These are phyloP conservation scores for Drosophila punjabiensis DNA, from an alignment of 1,140 invertebrate species.

Conservation along the genomic window DNA sequence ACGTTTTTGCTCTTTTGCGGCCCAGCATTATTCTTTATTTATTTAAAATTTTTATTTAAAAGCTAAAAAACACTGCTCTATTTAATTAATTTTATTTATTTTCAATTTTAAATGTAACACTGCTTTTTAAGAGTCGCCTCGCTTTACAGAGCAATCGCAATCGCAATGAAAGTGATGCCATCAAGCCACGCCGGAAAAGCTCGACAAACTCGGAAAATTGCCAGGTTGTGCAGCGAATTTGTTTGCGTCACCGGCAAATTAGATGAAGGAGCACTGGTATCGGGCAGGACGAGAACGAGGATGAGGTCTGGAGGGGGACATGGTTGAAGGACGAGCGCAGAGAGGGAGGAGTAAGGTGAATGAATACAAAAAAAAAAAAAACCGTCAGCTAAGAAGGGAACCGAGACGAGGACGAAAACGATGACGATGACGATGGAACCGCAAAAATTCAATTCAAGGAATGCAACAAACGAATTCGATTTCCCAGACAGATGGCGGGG, in stretches of 20 bases:
- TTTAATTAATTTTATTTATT: no score
- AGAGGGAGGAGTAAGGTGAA: background rate
- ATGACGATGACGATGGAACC: conserved; percentile 42
- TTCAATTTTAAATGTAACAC: no score
- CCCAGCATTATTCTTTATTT: no score
- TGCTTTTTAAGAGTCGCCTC: no score
- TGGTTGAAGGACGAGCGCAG: background rate
- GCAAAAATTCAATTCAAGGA: conserved; percentile 74
- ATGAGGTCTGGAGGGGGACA: background rate
- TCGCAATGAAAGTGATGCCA: conserved; percentile 45
- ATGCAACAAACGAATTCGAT: conserved; percentile 60
- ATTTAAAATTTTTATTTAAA: no score
- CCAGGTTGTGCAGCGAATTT: conserved; percentile 50
- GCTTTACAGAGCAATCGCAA: background rate
- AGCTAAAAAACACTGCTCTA: no score
- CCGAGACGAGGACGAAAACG: background rate
- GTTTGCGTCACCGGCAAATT: conserved; percentile 49
- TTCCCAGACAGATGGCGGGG: conserved; percentile 35
- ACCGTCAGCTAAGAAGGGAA: background rate
- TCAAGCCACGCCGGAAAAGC: conserved; percentile 12
- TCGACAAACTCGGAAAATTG: conserved; percentile 43
- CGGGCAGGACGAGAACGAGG: background rate
- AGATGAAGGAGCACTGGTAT: conserved; percentile 14
- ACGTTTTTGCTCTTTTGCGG: no score
- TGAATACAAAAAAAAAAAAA: background rate